Conservation (phyloP, 1,140 invertebrate species). For the Drosophila aff. region DNA sequence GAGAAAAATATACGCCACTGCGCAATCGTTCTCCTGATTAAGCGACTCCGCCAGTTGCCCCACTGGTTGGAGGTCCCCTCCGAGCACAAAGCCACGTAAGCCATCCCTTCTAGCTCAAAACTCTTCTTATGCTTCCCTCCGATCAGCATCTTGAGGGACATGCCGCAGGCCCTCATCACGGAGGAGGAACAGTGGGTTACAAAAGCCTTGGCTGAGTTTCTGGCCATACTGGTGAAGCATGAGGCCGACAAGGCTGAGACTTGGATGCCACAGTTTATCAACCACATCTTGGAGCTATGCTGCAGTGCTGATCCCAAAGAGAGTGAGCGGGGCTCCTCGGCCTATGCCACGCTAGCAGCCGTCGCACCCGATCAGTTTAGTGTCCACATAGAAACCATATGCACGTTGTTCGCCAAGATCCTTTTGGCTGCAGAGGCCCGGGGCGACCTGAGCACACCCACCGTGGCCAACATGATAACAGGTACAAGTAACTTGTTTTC, state of each 20-base stretch:
- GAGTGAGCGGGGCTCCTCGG: conserved; percentile 76
- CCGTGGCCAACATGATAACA: conserved; percentile 65
- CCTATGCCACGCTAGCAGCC: conserved; percentile 69
- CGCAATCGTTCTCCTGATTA: conserved; percentile 88
- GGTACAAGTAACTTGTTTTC: conserved; percentile 72
- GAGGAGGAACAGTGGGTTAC: conserved; percentile 88
- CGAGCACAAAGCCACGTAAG: conserved; percentile 86
- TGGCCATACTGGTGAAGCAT: conserved; percentile 90
- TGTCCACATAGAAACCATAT: conserved; percentile 71
- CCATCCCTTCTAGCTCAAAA: not conserved
- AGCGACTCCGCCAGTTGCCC: conserved; percentile 87
- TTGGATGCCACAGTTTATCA: conserved; percentile 89
- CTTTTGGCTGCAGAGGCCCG: conserved; percentile 58
- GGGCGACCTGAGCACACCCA: conserved; percentile 62
- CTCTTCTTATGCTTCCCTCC: not conserved
- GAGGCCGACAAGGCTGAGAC: conserved; percentile 87
- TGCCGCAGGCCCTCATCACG: conserved; percentile 87
- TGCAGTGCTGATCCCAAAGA: conserved; percentile 64
- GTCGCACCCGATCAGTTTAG: conserved; percentile 80
- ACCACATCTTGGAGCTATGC: conserved; percentile 86
- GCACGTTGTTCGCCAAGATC: conserved; percentile 61
- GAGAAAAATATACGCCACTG: conserved; percentile 89
- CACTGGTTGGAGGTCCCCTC: conserved; percentile 87
- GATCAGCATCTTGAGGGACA: conserved; percentile 87
- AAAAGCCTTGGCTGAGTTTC: conserved; percentile 88